Conservation (phyloP, 2,797 vertebrate species). For the Peromyscus nudipes region DNA sequence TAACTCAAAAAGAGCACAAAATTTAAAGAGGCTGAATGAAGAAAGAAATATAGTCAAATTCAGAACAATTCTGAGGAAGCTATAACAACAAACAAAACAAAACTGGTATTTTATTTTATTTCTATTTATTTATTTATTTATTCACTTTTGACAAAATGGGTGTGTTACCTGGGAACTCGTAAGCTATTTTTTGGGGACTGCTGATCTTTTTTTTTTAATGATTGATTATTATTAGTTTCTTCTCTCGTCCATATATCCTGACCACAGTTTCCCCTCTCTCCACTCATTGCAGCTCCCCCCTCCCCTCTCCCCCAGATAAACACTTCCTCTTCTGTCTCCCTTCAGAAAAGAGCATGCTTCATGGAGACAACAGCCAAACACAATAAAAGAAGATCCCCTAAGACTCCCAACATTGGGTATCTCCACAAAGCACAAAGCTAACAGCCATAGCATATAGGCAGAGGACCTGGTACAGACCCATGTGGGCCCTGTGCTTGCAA, state of each 20-base stretch:
- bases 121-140: background rate
- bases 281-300: background rate
- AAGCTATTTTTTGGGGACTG: background rate
- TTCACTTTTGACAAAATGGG: background rate
- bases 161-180: background rate
- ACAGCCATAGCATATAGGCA: background rate
- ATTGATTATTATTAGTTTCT: background rate
- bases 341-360: background rate
- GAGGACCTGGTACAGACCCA: background rate
- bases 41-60: background rate
- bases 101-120: background rate
- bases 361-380: background rate
- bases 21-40: constrained; percentile 2
- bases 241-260: background rate
- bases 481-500: background rate
- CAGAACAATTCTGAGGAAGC: constrained; percentile 33
- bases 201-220: background rate
- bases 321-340: background rate
- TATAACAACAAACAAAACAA: background rate
- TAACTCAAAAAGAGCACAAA: constrained; percentile 25
- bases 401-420: background rate
- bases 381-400: background rate
- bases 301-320: background rate
- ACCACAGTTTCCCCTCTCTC: background rate
- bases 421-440: background rate